Evolutionary conservation across 92 coral and sea anemone species (phyloP).

Genomic region (Paramuricea clavata): DNA sequence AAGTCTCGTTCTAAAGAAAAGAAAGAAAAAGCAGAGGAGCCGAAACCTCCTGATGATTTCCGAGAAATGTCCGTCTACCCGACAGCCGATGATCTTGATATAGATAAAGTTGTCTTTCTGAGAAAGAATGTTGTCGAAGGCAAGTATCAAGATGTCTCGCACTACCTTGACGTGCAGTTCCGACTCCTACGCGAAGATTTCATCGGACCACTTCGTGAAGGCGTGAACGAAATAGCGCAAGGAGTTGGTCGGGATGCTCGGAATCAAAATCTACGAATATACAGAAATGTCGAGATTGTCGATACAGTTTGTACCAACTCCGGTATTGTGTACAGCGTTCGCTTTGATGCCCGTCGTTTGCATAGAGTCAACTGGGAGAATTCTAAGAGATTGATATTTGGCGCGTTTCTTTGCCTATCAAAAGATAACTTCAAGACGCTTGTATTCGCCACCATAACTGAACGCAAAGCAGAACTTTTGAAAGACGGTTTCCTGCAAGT

Average conservation of each 20-base stretch:
- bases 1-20: conserved; percentile 12
- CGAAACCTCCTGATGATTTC: conserved; percentile 88
- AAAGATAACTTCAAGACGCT: conserved; percentile 90
- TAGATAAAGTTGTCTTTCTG: conserved; percentile 65
- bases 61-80: conserved; percentile 85
- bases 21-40: conserved; percentile 54
- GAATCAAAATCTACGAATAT: conserved; percentile 81
- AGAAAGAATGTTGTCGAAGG: conserved; percentile 85
- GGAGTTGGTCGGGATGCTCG: conserved; percentile 76
- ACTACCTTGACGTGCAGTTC: conserved; percentile 95
- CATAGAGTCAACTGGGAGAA: conserved; percentile 85
- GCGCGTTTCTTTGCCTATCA: conserved; percentile 91
- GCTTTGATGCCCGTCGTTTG: conserved; percentile 77
- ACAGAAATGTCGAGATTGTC: conserved; percentile 75
- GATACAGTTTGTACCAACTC: conserved; percentile 75
- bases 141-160: conserved; percentile 75
- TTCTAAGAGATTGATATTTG: conserved; percentile 92
- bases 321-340: conserved; percentile 67
- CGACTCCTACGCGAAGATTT: conserved; percentile 93
- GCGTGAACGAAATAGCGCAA: conserved; percentile 68
- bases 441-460: conserved; percentile 79
- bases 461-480: neutral
- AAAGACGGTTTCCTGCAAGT: conserved; percentile 8
- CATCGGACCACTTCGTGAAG: conserved; percentile 88
- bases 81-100: conserved; percentile 75